These are phyloP conservation scores for Carlito syrichta DNA, from an alignment of 2,113 vertebrate species.

Conservation along the genomic window DNA sequence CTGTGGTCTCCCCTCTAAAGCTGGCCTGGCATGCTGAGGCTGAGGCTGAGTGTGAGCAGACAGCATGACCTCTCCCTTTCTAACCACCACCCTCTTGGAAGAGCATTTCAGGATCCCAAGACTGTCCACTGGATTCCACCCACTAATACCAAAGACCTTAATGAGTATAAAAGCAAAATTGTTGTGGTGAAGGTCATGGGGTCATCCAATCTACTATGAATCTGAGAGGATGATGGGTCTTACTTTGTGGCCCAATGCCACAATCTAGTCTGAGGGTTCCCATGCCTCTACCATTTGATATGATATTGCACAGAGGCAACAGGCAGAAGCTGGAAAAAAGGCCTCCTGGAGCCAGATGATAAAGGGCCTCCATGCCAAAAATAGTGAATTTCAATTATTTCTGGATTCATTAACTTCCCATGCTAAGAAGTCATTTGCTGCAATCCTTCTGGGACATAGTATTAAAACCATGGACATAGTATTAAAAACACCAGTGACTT, in stretches of 20 bases:
- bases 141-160: not conserved
- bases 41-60: not conserved
- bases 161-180: not conserved
- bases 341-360: not conserved
- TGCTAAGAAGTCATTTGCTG: not conserved
- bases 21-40: not conserved
- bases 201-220: not conserved
- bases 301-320: not conserved
- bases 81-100: not conserved
- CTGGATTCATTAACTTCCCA: not conserved
- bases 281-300: not conserved
- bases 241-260: not conserved
- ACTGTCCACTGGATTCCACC: not conserved
- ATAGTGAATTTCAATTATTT: not conserved
- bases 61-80: not conserved
- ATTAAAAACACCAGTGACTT: not conserved
- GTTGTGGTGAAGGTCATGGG: not conserved
- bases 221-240: not conserved
- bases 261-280: not conserved
- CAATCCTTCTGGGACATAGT: not conserved
- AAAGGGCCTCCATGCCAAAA: not conserved
- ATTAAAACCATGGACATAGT: not conserved
- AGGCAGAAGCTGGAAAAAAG: not conserved
- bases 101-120: not conserved
- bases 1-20: slow-evolving; percentile 39